Percentiles rank a stretch among this genome's conserved stretches.
These are phyloP conservation scores for Patella depressa DNA, from an alignment of 2,888 invertebrate genomes.

Conservation along the genomic window DNA sequence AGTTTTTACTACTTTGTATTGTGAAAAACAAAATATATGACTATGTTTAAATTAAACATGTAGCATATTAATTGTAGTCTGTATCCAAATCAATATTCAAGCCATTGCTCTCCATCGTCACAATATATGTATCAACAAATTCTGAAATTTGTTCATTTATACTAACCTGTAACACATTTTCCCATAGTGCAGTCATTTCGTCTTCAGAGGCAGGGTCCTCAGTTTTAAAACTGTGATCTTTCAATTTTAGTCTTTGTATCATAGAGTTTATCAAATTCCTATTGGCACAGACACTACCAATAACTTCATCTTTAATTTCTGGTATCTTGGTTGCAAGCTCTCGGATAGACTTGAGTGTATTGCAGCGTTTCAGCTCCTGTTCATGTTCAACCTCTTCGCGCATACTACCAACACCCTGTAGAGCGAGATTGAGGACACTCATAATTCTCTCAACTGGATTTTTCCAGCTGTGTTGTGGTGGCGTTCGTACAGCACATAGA, in stretches of 20 bases:
- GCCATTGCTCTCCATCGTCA: too few relatives aligned
- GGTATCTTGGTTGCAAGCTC: constrained; percentile 1
- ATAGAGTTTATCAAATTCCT: constrained; percentile 25
- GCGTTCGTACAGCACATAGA: constrained; percentile 29
- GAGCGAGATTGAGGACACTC: constrained; percentile 28
- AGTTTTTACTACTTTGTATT: too few relatives aligned
- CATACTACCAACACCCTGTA: constrained; percentile 31
- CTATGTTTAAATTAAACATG: too few relatives aligned
- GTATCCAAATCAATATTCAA: too few relatives aligned
- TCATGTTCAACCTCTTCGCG: constrained; percentile 21
- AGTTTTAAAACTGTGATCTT: constrained; percentile 29
- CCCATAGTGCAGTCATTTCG: constrained; percentile 22
- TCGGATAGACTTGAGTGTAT: neutral
- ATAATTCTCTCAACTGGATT: constrained; percentile 35
- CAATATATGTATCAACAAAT: too few relatives aligned
- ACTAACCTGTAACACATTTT: constrained; percentile 20
- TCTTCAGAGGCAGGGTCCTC: constrained; percentile 24
- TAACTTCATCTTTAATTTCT: constrained; percentile 13
- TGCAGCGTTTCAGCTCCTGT: constrained; percentile 15
- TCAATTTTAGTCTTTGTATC: constrained; percentile 27
- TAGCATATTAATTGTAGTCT: too few relatives aligned
- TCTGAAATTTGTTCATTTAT: neutral
- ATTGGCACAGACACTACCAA: neutral
- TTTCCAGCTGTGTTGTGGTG: constrained; percentile 29
- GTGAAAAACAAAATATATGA: too few relatives aligned